Evolutionary conservation across 2,888 invertebrate species (phyloP), one percentile per base, ranked within the genome.

Genomic region (Nineta flava): DNA sequence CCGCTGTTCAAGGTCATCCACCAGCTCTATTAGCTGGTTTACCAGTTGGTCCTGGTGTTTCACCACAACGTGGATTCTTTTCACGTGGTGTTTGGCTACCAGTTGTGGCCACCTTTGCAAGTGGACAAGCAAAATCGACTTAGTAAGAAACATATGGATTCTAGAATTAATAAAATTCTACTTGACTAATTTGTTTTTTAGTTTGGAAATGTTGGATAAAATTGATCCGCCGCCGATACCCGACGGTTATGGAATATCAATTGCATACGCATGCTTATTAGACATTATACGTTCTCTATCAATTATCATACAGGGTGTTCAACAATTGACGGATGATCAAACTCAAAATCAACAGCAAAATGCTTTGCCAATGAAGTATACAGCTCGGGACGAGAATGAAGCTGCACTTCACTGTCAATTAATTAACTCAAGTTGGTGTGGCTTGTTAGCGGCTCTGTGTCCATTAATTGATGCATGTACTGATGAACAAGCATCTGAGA

Each of bases 221-320:
- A 77, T 85, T 15, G 97, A 99, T 60, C 90, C 96, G 7, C 95
- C 95, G 0, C 67, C 77, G 10, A 87, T 97, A 56, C 90, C 91
- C n/a, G 95, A 97, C 55, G 96, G 97, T 1, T 99, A 97, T 68
- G 94, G 95, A 4, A 86, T 99, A 52, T 95, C 96, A 0, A 80
- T 97, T 40, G 93, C 95, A 0, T 96, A 94, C 68, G 87, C 91
- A 4, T 91, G 93, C 63, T 74, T 97, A 42, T 73, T 95, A 63
- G 96, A 96, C 65, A 83, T 92, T 55, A 88, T 95, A 48, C 77
- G 90, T 7, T 93, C 88, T 9, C 79, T 87, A 56, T 82, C 84
- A 35, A 75, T 82, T 58, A 83, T 81, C 19, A 80, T 86, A 60
- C 52, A 51, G 9, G 47, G 54, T 13, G 48, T 49, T 13, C 47